phyloP scores from a whole-genome alignment of 2,113 vertebrate genomes.

The Oostethus manadensis region DNA sequence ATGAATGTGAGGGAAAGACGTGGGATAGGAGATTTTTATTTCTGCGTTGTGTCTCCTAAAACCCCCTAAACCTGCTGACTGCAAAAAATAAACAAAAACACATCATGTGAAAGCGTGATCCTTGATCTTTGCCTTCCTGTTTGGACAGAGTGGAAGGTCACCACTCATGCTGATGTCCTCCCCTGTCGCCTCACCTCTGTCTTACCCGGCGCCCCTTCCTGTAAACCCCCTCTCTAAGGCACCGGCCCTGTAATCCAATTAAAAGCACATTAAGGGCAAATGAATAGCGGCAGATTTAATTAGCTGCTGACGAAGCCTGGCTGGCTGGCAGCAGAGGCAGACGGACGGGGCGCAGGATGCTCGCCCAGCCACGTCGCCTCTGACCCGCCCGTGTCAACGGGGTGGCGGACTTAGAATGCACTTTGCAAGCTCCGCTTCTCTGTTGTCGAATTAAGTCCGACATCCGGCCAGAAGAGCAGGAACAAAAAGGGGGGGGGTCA shows the following conservation, averaged over 20 bases:
- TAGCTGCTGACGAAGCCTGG: constrained; percentile 66
- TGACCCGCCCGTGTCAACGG: constrained; percentile 14
- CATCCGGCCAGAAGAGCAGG: neutral
- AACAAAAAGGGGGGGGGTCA: neutral
- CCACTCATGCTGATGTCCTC: constrained; percentile 32
- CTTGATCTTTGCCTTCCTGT: constrained; percentile 1
- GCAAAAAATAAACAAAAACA: constrained; percentile 22
- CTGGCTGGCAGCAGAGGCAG: constrained; percentile 24
- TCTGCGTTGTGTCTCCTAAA: constrained; percentile 26
- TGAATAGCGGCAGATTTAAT: constrained; percentile 71
- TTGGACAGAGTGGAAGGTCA: constrained; percentile 39
- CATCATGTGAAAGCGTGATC: constrained; percentile 29
- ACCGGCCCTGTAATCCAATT: constrained; percentile 70
- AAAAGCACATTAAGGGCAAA: constrained; percentile 72
- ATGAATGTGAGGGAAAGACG: constrained; percentile 8
- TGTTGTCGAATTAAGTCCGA: constrained; percentile 21
- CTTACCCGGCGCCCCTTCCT: constrained; percentile 47
- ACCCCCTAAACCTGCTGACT: constrained; percentile 36
- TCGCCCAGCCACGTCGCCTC: constrained; percentile 17
- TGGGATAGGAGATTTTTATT: constrained; percentile 10
- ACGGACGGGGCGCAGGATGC: constrained; percentile 13
- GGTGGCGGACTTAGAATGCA: constrained; percentile 10
- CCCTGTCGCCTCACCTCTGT: constrained; percentile 36
- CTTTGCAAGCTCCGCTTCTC: constrained; percentile 19
- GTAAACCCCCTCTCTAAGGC: constrained; percentile 54